phyloP scores from a whole-genome alignment of 2,888 invertebrate species.

The Tromatobia lineatoria region DNA sequence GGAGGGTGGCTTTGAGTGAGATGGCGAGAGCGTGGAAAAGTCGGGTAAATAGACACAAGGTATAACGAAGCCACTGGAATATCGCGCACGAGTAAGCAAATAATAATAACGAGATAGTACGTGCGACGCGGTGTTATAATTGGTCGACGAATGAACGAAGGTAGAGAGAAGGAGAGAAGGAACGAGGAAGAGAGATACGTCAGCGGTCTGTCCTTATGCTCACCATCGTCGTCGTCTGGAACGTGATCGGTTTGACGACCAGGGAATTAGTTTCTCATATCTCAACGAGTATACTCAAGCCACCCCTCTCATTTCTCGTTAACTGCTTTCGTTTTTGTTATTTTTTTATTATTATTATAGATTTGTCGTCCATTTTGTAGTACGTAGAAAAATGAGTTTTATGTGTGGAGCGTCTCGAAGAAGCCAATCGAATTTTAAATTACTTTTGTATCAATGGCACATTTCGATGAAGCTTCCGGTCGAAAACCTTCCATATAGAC shows the following conservation, averaged over 20 bases:
- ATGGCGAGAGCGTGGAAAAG: conserved; percentile 23
- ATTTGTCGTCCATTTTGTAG: conserved; percentile 14
- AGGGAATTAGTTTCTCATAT: conserved; percentile 64
- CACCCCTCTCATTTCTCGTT: conserved; percentile 32
- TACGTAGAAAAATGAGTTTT: conserved; percentile 15
- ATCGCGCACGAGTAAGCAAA: conserved; percentile 65
- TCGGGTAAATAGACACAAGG: conserved; percentile 49
- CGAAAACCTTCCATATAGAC: conserved; percentile 35
- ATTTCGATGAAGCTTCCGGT: not conserved
- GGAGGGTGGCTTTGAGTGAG: not conserved
- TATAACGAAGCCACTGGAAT: conserved; percentile 62
- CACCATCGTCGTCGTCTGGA: conserved; percentile 30
- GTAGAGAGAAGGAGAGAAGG: not conserved
- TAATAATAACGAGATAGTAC: conserved; percentile 65
- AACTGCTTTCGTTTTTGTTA: not conserved
- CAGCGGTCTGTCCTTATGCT: conserved; percentile 33
- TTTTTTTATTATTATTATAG: conserved; percentile 23
- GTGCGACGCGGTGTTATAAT: conserved; percentile 54
- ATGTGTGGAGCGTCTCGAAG: not conserved
- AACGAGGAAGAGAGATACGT: conserved; percentile 7
- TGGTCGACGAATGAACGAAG: conserved; percentile 53
- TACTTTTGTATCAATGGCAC: conserved; percentile 41
- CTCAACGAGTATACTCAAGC: conserved; percentile 23
- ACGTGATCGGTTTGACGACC: conserved; percentile 58
- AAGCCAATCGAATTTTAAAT: conserved; percentile 53